phyloP scores from a whole-genome alignment of 2,113 vertebrate genomes.

The Australoheros scitulus region DNA sequence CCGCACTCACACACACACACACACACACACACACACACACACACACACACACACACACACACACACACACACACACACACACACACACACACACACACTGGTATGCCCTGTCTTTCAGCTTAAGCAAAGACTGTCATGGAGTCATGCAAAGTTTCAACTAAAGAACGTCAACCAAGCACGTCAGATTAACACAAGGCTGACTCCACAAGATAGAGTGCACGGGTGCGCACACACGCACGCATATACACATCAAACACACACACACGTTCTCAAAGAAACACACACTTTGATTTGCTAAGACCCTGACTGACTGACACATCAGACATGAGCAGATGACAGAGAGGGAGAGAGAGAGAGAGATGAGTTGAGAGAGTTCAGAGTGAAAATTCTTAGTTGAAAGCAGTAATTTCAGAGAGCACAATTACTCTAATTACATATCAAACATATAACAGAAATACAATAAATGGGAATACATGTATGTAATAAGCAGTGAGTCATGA shows the following conservation, averaged over 20 bases:
- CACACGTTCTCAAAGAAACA: constrained; percentile 21
- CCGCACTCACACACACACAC: no score
- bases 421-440: constrained; percentile 7
- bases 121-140: constrained; percentile 73
- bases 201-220: constrained; percentile 61
- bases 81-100: constrained; percentile 20
- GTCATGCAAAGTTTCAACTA: constrained; percentile 75
- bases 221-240: constrained; percentile 10
- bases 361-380: constrained; percentile 30
- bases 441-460: not conserved
- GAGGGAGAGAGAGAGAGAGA: constrained; percentile 7
- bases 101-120: constrained; percentile 64
- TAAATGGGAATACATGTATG: not conserved
- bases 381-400: constrained; percentile 14
- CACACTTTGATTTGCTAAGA: constrained; percentile 65
- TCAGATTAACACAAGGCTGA: constrained; percentile 77
- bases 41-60: not conserved
- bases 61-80: constrained; percentile 11
- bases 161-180: constrained; percentile 73
- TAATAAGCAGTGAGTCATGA: not conserved
- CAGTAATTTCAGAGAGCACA: constrained; percentile 10
- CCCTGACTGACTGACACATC: constrained; percentile 70
- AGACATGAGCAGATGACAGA: constrained; percentile 59
- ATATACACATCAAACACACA: not conserved
- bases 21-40: no score